Evolutionary conservation across 2,797 vertebrate genomes (phyloP).

Genomic region (Lepilemur septentrionalis): DNA sequence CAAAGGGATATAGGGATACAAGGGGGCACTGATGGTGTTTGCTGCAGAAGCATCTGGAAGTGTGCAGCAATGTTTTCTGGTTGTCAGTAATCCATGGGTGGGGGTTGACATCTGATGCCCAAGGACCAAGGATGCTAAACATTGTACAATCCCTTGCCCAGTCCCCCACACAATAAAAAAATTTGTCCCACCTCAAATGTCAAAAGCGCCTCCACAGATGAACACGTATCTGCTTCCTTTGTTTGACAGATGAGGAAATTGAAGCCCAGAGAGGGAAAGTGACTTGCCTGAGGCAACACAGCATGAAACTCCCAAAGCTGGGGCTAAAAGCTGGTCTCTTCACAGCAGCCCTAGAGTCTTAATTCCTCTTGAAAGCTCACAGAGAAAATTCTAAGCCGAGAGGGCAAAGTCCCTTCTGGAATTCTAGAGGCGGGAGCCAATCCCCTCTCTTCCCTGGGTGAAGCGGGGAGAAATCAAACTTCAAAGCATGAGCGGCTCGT

Average conservation of each 20-base stretch:
- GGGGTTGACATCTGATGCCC: neutral
- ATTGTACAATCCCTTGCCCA: fast-evolving
- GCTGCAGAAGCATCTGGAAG: neutral
- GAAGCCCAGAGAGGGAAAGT: neutral
- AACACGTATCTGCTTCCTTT: neutral
- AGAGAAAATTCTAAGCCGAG: neutral
- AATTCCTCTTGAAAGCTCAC: neutral
- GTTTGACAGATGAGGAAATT: neutral
- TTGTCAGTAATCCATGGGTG: neutral
- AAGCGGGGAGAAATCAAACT: neutral
- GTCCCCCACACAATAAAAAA: neutral
- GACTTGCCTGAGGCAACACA: neutral
- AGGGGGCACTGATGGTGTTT: neutral
- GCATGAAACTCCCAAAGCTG: neutral
- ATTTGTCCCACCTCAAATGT: neutral
- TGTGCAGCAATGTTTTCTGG: neutral
- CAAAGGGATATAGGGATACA: fast-evolving
- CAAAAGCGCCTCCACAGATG: neutral
- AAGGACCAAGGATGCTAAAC: neutral
- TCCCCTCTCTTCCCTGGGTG: neutral
- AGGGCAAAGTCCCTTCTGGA: neutral
- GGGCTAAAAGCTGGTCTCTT: neutral
- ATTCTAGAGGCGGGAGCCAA: neutral
- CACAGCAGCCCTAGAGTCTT: neutral
- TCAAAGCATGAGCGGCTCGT: neutral